Base-by-base conservation (phyloP, 2,888 invertebrate species). In the Phaedon cochleariae region DNA sequence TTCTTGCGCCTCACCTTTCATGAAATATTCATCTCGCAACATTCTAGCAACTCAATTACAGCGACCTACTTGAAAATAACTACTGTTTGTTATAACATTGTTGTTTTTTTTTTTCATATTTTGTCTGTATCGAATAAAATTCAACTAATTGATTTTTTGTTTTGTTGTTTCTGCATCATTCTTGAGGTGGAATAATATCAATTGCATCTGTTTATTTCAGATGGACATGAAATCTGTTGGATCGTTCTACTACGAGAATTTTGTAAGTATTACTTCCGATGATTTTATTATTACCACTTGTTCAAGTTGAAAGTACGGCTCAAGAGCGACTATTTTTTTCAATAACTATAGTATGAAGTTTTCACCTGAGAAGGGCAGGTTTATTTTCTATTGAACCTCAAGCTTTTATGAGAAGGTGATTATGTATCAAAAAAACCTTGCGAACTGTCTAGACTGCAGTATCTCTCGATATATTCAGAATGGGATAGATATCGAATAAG, bases 181-280 rank as follows among this genome's bases (percentile, higher is more conserved):
- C 7, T 9, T 26, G 26, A 45, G 7, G 7, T 74, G 60, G 58
- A 59, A 62, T 17, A 20, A 26, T 62, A 29, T 57, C n/a, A 29
- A 17, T 18, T 45, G 22, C 41, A 26, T 74, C 76, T 79, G 79
- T 81, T 82, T 79, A 85, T 92, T 92, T 88, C 92, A 95, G 94
- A 94, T 95, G 94, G 94, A 95, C 89, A 92, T 94, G 92, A 95
- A 95, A 91, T 92, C 93, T 88, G 93, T 94, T 89, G 94, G 94
- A 87, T 94, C 94, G 85, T 93, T 94, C 92, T 94, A 95, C 91
- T 95, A 95, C 89, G 94, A 95, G 88, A 94, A 94, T 89, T 94
- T 94, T 90, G 94, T 94, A 92, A 94, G 94, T 94, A 91, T 65
- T 49, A 58, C n/a, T 21, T 22, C 12, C 22, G 1, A 18, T 9